Evolutionary conservation across 2,113 vertebrate species (phyloP).

Genomic region (Hystrix cristata): DNA sequence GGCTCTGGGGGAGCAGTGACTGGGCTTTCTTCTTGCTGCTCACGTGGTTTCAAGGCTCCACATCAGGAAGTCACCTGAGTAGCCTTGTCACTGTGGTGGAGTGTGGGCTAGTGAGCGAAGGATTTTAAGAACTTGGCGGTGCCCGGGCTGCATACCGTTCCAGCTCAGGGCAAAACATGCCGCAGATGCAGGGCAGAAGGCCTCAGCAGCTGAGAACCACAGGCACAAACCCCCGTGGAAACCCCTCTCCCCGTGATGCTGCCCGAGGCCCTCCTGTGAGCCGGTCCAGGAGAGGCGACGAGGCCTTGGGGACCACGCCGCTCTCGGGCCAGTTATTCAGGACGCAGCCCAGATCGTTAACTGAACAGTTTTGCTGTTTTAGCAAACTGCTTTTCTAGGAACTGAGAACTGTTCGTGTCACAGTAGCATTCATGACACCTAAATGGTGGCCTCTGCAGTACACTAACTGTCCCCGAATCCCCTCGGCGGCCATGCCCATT

Average conservation of each 20-base stretch:
- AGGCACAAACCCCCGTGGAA: background rate
- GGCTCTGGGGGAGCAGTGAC: no score
- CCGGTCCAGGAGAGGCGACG: background rate
- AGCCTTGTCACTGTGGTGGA: no score
- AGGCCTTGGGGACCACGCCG: fast-evolving
- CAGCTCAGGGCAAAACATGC: fast-evolving
- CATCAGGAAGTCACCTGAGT: background rate
- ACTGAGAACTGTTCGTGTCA: background rate
- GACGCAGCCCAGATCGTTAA: background rate
- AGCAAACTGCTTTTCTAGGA: background rate
- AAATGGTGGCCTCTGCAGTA: background rate
- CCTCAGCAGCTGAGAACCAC: fast-evolving
- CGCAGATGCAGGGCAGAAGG: background rate
- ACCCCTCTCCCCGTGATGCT: background rate
- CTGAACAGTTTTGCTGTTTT: background rate
- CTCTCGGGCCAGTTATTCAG: background rate
- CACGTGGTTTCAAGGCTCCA: background rate
- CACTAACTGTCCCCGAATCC: background rate
- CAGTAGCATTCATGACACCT: background rate
- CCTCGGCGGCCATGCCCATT: background rate
- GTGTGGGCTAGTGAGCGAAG: background rate
- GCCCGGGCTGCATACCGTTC: fast-evolving
- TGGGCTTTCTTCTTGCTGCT: background rate
- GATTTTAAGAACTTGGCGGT: background rate
- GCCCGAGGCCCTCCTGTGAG: fast-evolving